These are phyloP conservation scores for Danio choprae DNA, from an alignment of 2,797 vertebrate species.

Conservation along the genomic window DNA sequence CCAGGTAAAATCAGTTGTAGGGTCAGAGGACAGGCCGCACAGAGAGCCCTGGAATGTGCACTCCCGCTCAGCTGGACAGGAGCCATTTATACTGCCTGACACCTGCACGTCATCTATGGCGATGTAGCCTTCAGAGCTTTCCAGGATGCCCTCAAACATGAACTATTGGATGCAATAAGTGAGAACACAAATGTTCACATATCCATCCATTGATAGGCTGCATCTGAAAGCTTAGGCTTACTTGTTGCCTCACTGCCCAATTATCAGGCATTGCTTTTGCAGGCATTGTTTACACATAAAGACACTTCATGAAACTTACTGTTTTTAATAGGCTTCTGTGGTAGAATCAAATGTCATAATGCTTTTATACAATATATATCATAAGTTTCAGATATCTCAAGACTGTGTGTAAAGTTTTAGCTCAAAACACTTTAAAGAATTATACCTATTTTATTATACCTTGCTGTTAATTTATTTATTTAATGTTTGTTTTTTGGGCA, in stretches of 20 bases:
- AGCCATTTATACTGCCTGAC: slow-evolving; percentile 58
- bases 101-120: slow-evolving; percentile 76
- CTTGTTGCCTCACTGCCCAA: too few species aligned
- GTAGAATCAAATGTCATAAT: too few species aligned
- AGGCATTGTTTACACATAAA: neutral
- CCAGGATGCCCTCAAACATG: slow-evolving; percentile 75
- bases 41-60: slow-evolving; percentile 82
- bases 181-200: slow-evolving; percentile 4
- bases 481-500: too few species aligned
- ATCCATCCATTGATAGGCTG: neutral
- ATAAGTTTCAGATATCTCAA: too few species aligned
- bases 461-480: too few species aligned
- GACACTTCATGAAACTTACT: neutral
- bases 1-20: slow-evolving; percentile 69
- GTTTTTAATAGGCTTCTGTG: too few species aligned
- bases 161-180: slow-evolving; percentile 67
- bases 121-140: slow-evolving; percentile 72
- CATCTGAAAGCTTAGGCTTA: too few species aligned
- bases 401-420: too few species aligned
- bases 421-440: too few species aligned
- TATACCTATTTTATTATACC: too few species aligned
- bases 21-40: slow-evolving; percentile 71
- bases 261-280: too few species aligned
- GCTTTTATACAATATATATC: too few species aligned
- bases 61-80: slow-evolving; percentile 78